Base-by-base conservation (phyloP, 2,113 vertebrate genomes). In the Urocolius indicus region DNA sequence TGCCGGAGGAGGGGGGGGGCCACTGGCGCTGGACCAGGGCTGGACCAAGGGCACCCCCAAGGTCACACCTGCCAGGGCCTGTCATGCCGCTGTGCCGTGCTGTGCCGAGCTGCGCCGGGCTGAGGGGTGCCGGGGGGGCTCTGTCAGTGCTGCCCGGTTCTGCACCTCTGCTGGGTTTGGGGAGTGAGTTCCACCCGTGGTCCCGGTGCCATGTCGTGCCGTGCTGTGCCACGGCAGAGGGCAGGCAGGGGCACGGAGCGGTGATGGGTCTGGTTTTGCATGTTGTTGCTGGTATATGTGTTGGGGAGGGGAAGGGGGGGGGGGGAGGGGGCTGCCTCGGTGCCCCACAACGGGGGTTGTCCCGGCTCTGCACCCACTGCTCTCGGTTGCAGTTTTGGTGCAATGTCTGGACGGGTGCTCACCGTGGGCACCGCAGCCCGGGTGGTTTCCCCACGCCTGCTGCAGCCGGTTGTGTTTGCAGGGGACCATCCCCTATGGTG, bases 1-100 rank as follows among this genome's bases (percentile, higher is more conserved):
- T n/a, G n/a, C n/a, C n/a, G 65, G 22, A 21, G 45, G 65, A 30
- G 20, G 61, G 36, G 36, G 22, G 32, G 45, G 26, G 57, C 49
- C 29, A 45, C 73, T 84, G 94, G 92, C 62, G 3, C 54, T 11
- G 6, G 7, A 36, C 65, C 90, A 67, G 73, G 8, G 30, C 51
- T 67, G 63, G 7, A 17, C 73, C 4, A 75, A 87, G 92, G 92
- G 93, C 86, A 54, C 76, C 65, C 26, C 78, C 95, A 95, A 95
- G 93, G 95, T 94, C 87, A 27, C 95, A 94, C 83, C 93, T 94
- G 92, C 75, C 21, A 2, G 34, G 59, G 54, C 15, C 61, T 30
- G 4, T 91, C 87, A 90, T 32, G 10, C 11, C 51, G 22, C 51
- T 23, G 21, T 27, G 61, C 61, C 11, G 36, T 15, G 3, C 75